phyloP scores from a whole-genome alignment of 2,797 vertebrate genomes.

The Rhynchonycteris naso region DNA sequence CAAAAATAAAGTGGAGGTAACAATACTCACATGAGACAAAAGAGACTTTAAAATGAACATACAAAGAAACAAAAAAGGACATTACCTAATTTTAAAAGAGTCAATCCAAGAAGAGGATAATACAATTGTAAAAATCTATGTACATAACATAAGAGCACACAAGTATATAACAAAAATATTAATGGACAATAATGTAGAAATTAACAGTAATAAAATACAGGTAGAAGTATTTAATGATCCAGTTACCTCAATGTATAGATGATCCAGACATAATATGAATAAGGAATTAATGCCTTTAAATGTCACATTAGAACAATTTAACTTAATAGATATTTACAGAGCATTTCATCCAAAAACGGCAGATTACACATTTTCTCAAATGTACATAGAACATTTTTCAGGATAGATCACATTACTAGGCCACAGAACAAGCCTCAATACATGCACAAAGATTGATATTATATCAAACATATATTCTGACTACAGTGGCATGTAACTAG shows the following conservation, averaged over 20 bases:
- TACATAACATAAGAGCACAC: not conserved
- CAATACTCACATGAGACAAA: not conserved
- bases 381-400: no score
- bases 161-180: not conserved
- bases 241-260: no score
- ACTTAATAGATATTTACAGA: no score
- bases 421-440: not conserved
- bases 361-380: no score
- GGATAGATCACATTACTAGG: not conserved
- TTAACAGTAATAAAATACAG: not conserved
- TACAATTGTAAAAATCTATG: not conserved
- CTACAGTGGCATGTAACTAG: not conserved
- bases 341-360: no score
- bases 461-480: not conserved
- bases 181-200: not conserved
- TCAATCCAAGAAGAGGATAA: not conserved
- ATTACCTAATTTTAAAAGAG: not conserved
- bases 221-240: not conserved
- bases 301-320: no score
- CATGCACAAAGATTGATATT: not conserved
- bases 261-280: no score
- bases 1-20: no score
- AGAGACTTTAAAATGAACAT: not conserved
- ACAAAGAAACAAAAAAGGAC: not conserved
- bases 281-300: no score